Evolutionary conservation across 2,797 vertebrate species (phyloP), one percentile per base, ranked within the genome.

Genomic region (Typhlichthys eigenmanni): DNA sequence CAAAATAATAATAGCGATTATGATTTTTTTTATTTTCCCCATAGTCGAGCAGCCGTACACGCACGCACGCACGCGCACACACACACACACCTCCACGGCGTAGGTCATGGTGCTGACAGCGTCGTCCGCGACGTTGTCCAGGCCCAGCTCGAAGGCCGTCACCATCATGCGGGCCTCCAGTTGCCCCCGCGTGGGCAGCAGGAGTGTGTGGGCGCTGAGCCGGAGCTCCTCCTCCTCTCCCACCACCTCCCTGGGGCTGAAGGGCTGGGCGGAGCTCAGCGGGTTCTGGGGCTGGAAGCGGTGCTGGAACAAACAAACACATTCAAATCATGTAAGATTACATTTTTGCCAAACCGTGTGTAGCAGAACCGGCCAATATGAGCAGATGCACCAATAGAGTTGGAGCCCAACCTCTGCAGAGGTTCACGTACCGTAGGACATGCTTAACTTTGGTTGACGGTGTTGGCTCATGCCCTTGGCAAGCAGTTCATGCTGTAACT

Each of bases 101-200:
- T 88, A 87, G 72, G 93, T 87, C 69, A 98, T 92, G 0, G 92
- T 92, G 1, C 89, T 93, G 59, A 98, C 95, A 0, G 96, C 89
- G 9, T 98, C 97, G 34, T 99, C 96, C 0, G 95, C 94, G 82
- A 98, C 94, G 4, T 97, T 97, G 85, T 98, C 97, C 76, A 99
- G 86, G 45, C 96, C 97, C 0, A 96, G 92, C 83, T 99, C 98
- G 1, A 95, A 99, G 0, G 97, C 97, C 0, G 95, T 95, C 69
- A 99, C 95, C 29, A 99, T 98, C 96, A 98, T 98, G n/a, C 97
- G 94, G 38, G 96, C 98, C 78, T 98, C 96, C 16, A 99, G 88
- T 73, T 99, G 97, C 11, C 96, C 95, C 29, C 95, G 90, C 0
- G 95, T 95, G 58, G 96, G 98, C 60, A 99, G 91, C 78, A 95